These are phyloP conservation scores for Hyles vespertilio DNA, from an alignment of 1,140 invertebrate genomes.

Conservation along the genomic window DNA sequence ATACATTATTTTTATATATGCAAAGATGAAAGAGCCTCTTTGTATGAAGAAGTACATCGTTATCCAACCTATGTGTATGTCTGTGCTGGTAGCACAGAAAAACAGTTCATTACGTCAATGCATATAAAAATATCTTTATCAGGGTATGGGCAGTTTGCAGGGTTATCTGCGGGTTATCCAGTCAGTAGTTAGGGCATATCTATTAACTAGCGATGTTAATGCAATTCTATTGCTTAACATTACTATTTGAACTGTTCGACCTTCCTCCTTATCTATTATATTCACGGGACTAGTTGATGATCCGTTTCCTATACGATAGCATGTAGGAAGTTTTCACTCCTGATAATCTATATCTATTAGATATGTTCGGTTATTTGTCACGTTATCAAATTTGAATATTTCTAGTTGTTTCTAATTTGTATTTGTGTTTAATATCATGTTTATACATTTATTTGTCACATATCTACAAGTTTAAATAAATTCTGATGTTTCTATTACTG, in stretches of 20 bases:
- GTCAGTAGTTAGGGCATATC: neutral
- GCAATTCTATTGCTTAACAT: slow-evolving; percentile 16
- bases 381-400: too few relatives aligned
- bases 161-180: slow-evolving; percentile 26
- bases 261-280: slow-evolving; percentile 9
- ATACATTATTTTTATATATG: too few relatives aligned
- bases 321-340: neutral
- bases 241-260: slow-evolving; percentile 10
- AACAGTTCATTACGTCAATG: slow-evolving; percentile 38
- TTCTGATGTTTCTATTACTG: too few relatives aligned
- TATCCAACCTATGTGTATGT: too few relatives aligned
- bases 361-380: too few relatives aligned
- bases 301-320: neutral
- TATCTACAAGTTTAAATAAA: too few relatives aligned
- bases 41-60: too few relatives aligned
- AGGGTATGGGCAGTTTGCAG: slow-evolving; percentile 16
- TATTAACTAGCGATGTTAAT: slow-evolving; percentile 16
- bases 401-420: too few relatives aligned
- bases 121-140: slow-evolving; percentile 24
- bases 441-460: too few relatives aligned
- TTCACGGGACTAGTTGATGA: neutral
- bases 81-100: slow-evolving; percentile 2
- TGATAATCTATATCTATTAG: too few relatives aligned
- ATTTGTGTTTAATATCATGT: too few relatives aligned
- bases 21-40: too few relatives aligned